Evolutionary conservation across 2,797 vertebrate genomes (phyloP), one percentile per base, ranked within the genome.

Genomic region (Taenioides sp.): DNA sequence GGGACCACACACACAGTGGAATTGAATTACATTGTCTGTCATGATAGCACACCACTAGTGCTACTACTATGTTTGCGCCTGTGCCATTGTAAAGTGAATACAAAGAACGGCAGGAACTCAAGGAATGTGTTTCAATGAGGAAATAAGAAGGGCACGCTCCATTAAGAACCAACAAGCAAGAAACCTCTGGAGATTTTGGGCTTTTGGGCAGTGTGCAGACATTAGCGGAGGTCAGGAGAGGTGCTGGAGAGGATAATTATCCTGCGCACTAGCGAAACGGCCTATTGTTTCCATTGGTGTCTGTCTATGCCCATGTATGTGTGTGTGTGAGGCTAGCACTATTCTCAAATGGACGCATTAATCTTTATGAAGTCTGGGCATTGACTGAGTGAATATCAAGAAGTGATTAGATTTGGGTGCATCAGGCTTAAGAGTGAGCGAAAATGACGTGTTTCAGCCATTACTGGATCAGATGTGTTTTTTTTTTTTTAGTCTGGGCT

Each of bases 121-220:
- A 77, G 82, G 50, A 50, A 74, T 67, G 52, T 80, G 76, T 83
- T 78, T 61, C 59, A 73, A 69, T 71, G 80, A 84, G 67, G 74
- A 82, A 87, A 86, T 76, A 75, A 72, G 47, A 84, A 72, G 58
- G 34, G 59, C 69, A 63, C 69, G 80, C 74, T 81, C 77, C 73
- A 58, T 74, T 80, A 67, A 78, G 78, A 78, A 81, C 76, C 72
- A 72, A 82, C 72, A 77, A 80, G 68, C 69, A 67, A 31, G 22
- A 18, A 72, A 76, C 74, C 67, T 71, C 23, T 16, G 9, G 22
- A 63, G 54, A 69, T 67, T 74, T 31, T 67, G 71, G 63, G 67
- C 76, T 61, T 74, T 71, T 74, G 77, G 55, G 55, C 34, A 5
- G 67, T 69, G 63, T 11, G 65, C 68, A 75, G 77, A 77, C 65